Evolutionary conservation across 2,113 vertebrate species (phyloP).

Genomic region (Phainopepla nitens): DNA sequence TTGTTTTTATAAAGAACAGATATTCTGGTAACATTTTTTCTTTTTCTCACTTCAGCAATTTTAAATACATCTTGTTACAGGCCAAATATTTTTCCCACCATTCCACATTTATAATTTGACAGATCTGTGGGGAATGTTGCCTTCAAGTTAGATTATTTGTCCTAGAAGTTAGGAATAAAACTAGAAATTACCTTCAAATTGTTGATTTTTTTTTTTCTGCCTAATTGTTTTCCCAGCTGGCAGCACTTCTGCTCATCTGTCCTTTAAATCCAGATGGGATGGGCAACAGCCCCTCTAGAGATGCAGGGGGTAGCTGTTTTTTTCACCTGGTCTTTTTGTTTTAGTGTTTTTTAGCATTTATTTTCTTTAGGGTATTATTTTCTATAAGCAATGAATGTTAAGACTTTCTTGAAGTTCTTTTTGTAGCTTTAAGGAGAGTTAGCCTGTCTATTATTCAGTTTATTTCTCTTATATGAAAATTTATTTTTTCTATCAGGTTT

Average conservation of each 20-base stretch:
- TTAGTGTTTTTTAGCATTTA: neutral
- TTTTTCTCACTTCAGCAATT: neutral
- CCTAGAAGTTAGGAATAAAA: neutral
- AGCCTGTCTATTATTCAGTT: neutral
- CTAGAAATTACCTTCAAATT: neutral
- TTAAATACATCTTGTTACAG: conserved; percentile 8
- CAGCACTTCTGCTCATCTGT: neutral
- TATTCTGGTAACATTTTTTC: neutral
- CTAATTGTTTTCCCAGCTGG: neutral
- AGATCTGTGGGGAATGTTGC: neutral
- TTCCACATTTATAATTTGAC: neutral
- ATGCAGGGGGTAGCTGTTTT: fast-evolving
- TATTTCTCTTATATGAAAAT: neutral
- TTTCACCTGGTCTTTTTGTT: fast-evolving
- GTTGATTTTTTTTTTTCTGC: neutral
- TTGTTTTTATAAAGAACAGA: neutral
- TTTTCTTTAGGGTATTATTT: fast-evolving
- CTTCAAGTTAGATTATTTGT: neutral
- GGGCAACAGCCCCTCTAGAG: fast-evolving
- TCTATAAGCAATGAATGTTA: neutral
- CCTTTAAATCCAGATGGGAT: neutral
- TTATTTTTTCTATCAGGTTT: neutral
- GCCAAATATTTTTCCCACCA: neutral
- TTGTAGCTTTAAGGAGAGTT: neutral
- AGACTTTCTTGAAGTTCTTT: fast-evolving